Conservation (phyloP, 2,797 vertebrate genomes). For the Lepidocolaptes lacrymiger region DNA sequence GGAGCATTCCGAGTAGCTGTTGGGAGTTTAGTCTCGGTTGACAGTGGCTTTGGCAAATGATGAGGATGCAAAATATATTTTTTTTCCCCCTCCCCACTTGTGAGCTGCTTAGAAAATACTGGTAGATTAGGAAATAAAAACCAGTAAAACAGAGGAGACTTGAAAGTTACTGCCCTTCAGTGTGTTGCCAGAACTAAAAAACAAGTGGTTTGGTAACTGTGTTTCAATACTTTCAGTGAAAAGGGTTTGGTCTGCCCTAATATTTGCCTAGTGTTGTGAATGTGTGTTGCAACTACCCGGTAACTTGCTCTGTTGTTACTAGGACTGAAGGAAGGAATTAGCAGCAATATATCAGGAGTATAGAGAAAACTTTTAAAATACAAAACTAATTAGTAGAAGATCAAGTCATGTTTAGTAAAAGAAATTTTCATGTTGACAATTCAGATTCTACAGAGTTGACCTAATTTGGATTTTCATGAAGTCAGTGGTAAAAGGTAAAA, state of each 20-base stretch:
- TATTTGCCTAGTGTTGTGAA: neutral
- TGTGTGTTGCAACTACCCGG: neutral
- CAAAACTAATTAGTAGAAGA: neutral
- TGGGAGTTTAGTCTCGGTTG: neutral
- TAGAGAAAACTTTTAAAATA: neutral
- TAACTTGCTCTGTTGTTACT: neutral
- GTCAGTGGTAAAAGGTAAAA: neutral
- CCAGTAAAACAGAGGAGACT: rapidly evolving
- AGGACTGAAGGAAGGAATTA: neutral
- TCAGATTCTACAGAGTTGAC: neutral
- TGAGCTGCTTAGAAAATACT: neutral
- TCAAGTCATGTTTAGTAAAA: neutral
- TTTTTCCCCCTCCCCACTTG: neutral
- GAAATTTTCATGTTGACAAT: neutral
- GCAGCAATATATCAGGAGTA: neutral
- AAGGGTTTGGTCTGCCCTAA: neutral
- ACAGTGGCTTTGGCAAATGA: neutral
- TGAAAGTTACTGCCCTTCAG: neutral
- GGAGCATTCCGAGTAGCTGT: neutral
- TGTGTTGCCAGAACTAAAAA: neutral
- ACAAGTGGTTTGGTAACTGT: neutral
- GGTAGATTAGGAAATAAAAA: neutral
- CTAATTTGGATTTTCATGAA: neutral
- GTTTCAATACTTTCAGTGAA: rapidly evolving
- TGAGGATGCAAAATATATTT: rapidly evolving